A percentile compares a stretch with the other conserved stretches of the same genome.
Conservation (phyloP, 2,113 vertebrate species). For the Alexandromys fortis region DNA sequence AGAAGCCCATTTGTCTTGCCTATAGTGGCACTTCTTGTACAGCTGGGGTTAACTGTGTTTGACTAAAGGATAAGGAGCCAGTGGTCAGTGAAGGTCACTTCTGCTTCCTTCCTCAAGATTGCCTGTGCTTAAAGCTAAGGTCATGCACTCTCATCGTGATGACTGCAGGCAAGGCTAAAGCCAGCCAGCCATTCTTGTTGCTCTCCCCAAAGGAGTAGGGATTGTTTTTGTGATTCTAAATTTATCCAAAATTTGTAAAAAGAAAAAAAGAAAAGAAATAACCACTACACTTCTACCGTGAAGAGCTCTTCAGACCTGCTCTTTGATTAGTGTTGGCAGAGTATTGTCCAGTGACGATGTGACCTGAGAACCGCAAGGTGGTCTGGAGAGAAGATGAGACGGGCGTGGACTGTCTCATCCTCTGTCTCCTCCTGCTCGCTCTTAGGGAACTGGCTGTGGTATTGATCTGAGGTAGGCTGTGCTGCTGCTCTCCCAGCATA, state of each 20-base stretch:
- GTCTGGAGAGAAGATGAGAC: rapidly evolving
- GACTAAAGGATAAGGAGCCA: background rate
- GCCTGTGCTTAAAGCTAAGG: background rate
- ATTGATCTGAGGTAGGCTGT: background rate
- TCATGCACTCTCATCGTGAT: rapidly evolving
- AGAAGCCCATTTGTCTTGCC: rapidly evolving
- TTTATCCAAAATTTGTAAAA: background rate
- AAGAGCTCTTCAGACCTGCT: background rate
- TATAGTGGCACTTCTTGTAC: rapidly evolving
- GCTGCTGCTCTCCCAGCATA: rapidly evolving
- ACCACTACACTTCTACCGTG: background rate
- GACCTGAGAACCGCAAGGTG: rapidly evolving
- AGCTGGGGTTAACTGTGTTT: rapidly evolving
- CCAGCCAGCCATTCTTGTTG: too few species aligned
- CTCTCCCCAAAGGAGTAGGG: background rate
- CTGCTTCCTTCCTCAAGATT: background rate
- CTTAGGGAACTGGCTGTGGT: background rate
- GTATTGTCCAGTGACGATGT: background rate
- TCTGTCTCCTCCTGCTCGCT: rapidly evolving
- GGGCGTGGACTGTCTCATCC: rapidly evolving
- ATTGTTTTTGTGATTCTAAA: background rate
- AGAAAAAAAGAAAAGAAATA: background rate
- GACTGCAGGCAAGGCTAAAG: rapidly evolving
- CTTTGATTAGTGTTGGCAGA: background rate
- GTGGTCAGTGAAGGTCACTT: background rate